Evolutionary conservation across 2,113 vertebrate species (phyloP), one percentile per base, ranked within the genome.

Genomic region (Tragelaphus buxtoni): DNA sequence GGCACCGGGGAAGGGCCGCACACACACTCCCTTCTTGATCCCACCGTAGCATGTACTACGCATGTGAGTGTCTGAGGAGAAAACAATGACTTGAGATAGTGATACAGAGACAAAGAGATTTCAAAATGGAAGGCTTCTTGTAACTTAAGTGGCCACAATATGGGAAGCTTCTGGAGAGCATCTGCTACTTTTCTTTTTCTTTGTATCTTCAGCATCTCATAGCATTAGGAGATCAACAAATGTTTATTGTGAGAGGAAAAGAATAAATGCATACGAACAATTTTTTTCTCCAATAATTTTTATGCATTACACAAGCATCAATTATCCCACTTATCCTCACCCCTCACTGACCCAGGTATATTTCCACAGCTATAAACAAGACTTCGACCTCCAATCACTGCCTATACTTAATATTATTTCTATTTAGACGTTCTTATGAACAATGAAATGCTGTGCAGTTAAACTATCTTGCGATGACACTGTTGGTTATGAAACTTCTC

Each of bases 21-120:
- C 99, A 0, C 99, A 99, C 0, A 99, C 99, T 63, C 99, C 99
- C 98, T 99, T 99, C 84, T 99, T 99, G 95, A 99, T 99, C 91
- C 99, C 99, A 0, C 99, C 99, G 0, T 99, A 99, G 92, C 99
- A 99, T 60, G 99, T 99, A 97, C 99, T 99, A 95, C 99, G 99
- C 99, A 99, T 99, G 96, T 99, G 99, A 5, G 99, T 99, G 98
- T 99, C 99, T 98, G 35, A 51, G 79, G 24, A 61, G 2, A 42
- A 20, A 77, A 77, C n/a, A 45, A 47, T 3, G n/a, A 56, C 14
- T 47, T 28, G 30, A 95, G 53, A 39, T 0, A 17, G 16, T 26
- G 35, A 91, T 0, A 22, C 9, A 60, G 63, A 89, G 49, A 76
- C 17, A 55, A 32, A 65, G 13, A 58, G 74, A 63, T 79, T 74